Conservation (phyloP, 2,113 vertebrate species). For the Ciconia maguari region DNA sequence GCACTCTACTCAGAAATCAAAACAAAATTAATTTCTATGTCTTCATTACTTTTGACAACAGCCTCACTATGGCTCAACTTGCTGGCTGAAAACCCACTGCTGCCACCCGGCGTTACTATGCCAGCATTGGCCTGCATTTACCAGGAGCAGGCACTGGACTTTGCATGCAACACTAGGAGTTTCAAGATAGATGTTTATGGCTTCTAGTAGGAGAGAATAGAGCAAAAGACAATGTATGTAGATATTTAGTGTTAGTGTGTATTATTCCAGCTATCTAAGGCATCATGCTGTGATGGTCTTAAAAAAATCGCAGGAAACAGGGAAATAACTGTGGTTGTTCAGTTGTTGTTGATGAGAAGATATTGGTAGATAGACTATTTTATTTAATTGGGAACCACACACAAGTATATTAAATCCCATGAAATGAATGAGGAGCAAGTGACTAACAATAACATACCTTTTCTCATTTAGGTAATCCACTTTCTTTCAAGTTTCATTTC, state of each 20-base stretch:
- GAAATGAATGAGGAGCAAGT: neutral
- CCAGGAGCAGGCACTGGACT: neutral
- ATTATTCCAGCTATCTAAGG: neutral
- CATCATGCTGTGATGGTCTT: neutral
- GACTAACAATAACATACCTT: neutral
- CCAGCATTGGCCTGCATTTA: neutral
- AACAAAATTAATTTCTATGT: neutral
- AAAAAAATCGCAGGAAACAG: neutral
- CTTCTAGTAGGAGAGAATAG: neutral
- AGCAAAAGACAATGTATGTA: neutral
- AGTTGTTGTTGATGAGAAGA: neutral
- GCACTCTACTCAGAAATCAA: neutral
- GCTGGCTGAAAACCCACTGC: constrained; percentile 74
- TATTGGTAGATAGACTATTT: neutral
- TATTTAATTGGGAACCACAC: neutral
- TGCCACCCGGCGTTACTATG: constrained; percentile 73
- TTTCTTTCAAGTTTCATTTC: constrained; percentile 14
- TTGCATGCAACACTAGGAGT: rapidly evolving
- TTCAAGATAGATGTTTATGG: rapidly evolving
- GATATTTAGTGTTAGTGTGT: neutral
- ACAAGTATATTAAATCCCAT: neutral
- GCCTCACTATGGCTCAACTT: neutral
- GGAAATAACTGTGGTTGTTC: neutral
- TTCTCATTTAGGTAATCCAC: constrained; percentile 3
- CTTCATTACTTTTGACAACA: constrained; percentile 28